Evolutionary conservation across 2,113 vertebrate genomes (phyloP).

Genomic region (Sylvietta virens): DNA sequence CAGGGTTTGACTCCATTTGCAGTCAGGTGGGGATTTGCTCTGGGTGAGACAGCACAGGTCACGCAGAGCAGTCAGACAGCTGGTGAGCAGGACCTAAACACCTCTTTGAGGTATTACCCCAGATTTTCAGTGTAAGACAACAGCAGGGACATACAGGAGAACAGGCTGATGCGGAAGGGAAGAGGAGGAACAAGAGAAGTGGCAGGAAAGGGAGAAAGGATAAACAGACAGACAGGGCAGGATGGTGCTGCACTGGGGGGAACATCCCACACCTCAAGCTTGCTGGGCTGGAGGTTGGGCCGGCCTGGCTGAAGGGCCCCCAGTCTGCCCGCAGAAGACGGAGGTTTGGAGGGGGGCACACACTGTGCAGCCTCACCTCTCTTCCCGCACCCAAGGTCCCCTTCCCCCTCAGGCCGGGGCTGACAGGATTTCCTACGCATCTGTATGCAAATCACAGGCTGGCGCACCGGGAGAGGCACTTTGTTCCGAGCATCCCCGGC

Average conservation of each 20-base stretch:
- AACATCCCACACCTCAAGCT: rapidly evolving
- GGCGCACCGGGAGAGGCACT: not conserved
- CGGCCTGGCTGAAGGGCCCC: not conserved
- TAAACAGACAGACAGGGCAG: not conserved
- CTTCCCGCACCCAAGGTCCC: not conserved
- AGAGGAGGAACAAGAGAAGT: not conserved
- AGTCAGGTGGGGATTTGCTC: not conserved
- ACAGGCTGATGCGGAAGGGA: not conserved
- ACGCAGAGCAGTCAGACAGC: not conserved
- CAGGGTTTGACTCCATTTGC: not conserved
- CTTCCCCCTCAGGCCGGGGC: not conserved
- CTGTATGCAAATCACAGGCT: slow-evolving; percentile 89
- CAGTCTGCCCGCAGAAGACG: not conserved
- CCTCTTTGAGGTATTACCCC: not conserved
- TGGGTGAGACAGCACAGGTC: not conserved
- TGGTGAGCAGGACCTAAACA: not conserved
- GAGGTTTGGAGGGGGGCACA: not conserved
- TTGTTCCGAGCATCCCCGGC: slow-evolving; percentile 1
- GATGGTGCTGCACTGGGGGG: rapidly evolving
- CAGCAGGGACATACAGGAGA: not conserved
- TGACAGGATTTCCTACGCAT: slow-evolving; percentile 70
- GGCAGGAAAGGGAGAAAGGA: not conserved
- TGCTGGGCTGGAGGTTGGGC: not conserved
- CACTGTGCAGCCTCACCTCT: not conserved
- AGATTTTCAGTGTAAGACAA: not conserved